Conservation (phyloP, 2,797 vertebrate species). For the Chiroxiphia lanceolata region DNA sequence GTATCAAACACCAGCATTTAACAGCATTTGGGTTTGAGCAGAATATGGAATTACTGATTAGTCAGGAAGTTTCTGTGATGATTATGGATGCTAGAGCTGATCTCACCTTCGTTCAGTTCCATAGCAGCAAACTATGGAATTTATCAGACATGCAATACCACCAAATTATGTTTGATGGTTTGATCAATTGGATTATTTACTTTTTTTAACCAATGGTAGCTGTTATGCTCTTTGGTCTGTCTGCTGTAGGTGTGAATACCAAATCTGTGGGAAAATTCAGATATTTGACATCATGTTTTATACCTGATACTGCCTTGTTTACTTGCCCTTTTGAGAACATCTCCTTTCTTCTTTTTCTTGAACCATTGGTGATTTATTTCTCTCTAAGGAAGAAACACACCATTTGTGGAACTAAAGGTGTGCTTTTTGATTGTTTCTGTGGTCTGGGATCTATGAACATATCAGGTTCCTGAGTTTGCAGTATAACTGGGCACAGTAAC, state of each 20-base stretch:
- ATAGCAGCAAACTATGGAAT: background rate
- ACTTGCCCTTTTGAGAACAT: background rate
- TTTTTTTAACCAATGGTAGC: background rate
- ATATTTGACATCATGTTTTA: background rate
- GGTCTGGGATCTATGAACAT: background rate
- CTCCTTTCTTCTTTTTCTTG: background rate
- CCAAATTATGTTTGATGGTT: background rate
- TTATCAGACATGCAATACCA: background rate
- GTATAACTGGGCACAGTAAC: background rate
- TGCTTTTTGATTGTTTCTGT: background rate
- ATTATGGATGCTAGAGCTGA: background rate
- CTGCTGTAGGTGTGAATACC: background rate
- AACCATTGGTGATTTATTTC: background rate
- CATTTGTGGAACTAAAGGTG: background rate
- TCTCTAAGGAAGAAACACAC: background rate
- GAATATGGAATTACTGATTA: background rate
- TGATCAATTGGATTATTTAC: background rate
- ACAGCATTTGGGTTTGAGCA: background rate
- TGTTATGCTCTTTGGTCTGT: accelerated
- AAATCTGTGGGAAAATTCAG: background rate
- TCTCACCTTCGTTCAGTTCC: background rate
- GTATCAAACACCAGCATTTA: background rate
- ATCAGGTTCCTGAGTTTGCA: background rate
- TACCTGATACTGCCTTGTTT: background rate
- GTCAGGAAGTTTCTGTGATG: background rate